Base-by-base conservation (phyloP, 1,140 invertebrate genomes). In the Scaptomyza pallida region DNA sequence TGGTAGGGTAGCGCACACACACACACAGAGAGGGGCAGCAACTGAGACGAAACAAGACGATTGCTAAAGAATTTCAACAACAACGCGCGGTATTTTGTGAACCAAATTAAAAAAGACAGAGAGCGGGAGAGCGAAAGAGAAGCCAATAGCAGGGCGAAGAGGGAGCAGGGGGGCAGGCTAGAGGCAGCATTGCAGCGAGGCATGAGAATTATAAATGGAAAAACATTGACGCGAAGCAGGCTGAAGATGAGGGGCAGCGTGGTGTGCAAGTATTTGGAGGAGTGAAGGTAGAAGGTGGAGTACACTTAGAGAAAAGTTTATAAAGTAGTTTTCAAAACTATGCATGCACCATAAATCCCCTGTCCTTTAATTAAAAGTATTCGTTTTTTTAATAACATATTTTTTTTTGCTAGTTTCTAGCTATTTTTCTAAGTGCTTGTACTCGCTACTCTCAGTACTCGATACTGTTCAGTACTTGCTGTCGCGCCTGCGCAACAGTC, bases 171-270 rank as follows among this genome's bases (percentile, higher is more conserved):
- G 35, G 33, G 4, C 30, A 54, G 40, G 67, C 44, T 8, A 35
- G 26, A 15, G 30, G 23, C 48, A 59, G 70, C 75, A 85, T 80
- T 86, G 80, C 81, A 86, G 81, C 76, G 59, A 80, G 80, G 77
- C 81, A 85, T 85, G 77, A 85, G 81, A 85, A 85, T 86, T 86
- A 85, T 85, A 85, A 85, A 85, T 85, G 81, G 77, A 86, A 86
- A n/a, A 75, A 77, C 76, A 77, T 85, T 85, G 60, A 70, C 60
- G 67, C 67, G 51, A 60, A 56, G 60, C 40, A 56, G 57, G 48
- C 37, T 10, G 54, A 23, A 43, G 68, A 19, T 30, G 43, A 65
- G 62, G 62, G 33, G 54, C 26, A 54, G 47, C 16, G 52, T 44
- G 48, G 37, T 47, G 60, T 43, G 51, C 55, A n/a, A 37, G 52